These are phyloP conservation scores for Apoda limacodes DNA, from an alignment of 2,888 invertebrate genomes.

Conservation along the genomic window DNA sequence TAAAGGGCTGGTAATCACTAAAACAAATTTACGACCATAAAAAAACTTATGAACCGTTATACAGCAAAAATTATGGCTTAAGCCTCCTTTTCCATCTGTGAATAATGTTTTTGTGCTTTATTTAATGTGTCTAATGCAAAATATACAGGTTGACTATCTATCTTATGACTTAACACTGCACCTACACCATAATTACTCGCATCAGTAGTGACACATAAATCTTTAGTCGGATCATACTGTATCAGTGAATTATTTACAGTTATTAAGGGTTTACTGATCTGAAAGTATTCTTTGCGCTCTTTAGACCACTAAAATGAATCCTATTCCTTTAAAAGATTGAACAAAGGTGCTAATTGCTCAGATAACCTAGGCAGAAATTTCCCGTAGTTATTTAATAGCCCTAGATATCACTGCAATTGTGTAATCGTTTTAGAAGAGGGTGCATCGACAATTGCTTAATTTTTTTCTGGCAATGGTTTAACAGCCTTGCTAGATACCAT, in stretches of 20 bases:
- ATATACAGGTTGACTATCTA: slow-evolving; percentile 8
- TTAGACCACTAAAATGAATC: neutral
- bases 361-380: slow-evolving; percentile 5
- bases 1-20: slow-evolving; percentile 13
- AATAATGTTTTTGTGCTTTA: slow-evolving; percentile 12
- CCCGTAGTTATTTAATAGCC: slow-evolving; percentile 9
- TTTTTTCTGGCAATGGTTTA: slow-evolving; percentile 11
- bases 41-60: slow-evolving; percentile 13
- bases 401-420: slow-evolving; percentile 6
- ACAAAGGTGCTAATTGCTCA: slow-evolving; percentile 3
- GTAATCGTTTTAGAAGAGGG: slow-evolving; percentile 1
- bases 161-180: slow-evolving; percentile 12
- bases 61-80: slow-evolving; percentile 15
- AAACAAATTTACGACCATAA: slow-evolving; percentile 11
- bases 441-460: slow-evolving; percentile 9
- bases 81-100: slow-evolving; percentile 14
- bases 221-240: slow-evolving; percentile 3
- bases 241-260: slow-evolving; percentile 1
- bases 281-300: neutral
- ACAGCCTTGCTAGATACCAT: slow-evolving; percentile 7
- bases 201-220: slow-evolving; percentile 10
- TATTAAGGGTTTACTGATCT: neutral
- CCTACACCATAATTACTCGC: slow-evolving; percentile 13
- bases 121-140: slow-evolving; percentile 13
- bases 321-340: slow-evolving; percentile 2